Conservation (phyloP, 2,113 vertebrate genomes). For the Ellobius talpinus region DNA sequence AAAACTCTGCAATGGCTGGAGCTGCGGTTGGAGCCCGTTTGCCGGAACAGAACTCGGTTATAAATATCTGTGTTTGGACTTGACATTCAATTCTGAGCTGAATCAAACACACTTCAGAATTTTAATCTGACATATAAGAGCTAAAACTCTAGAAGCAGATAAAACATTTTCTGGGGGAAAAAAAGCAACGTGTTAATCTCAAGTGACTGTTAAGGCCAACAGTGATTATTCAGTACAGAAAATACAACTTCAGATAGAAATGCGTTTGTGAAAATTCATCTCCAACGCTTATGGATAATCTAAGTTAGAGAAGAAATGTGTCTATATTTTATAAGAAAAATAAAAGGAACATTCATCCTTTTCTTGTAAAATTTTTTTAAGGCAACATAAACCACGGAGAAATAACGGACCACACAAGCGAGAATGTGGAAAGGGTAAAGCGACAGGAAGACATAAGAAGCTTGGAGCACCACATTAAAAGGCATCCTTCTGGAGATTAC, state of each 20-base stretch:
- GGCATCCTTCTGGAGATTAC: conserved; percentile 69
- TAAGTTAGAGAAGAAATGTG: conserved; percentile 45
- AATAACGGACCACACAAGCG: conserved; percentile 17
- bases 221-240: conserved; percentile 75
- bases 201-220: conserved; percentile 75
- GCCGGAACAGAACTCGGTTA: conserved; percentile 68
- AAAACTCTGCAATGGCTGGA: conserved; percentile 37
- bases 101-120: conserved; percentile 76
- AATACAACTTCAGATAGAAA: conserved; percentile 64
- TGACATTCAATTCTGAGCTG: conserved; percentile 76
- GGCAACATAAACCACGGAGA: not conserved
- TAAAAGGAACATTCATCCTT: conserved; percentile 44
- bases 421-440: conserved; percentile 69
- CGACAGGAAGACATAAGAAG: conserved; percentile 75
- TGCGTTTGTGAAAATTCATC: conserved; percentile 61
- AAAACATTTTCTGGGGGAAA: conserved; percentile 58
- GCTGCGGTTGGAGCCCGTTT: conserved; percentile 44
- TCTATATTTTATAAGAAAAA: conserved; percentile 67
- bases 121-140: conserved; percentile 78
- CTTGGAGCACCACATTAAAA: conserved; percentile 77
- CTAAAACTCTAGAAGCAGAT: conserved; percentile 74
- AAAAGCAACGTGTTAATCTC: conserved; percentile 73
- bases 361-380: not conserved
- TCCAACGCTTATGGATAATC: conserved; percentile 53
- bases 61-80: conserved; percentile 78